Evolutionary conservation across 2,888 invertebrate species (phyloP).

Genomic region (Trimorus sp.): DNA sequence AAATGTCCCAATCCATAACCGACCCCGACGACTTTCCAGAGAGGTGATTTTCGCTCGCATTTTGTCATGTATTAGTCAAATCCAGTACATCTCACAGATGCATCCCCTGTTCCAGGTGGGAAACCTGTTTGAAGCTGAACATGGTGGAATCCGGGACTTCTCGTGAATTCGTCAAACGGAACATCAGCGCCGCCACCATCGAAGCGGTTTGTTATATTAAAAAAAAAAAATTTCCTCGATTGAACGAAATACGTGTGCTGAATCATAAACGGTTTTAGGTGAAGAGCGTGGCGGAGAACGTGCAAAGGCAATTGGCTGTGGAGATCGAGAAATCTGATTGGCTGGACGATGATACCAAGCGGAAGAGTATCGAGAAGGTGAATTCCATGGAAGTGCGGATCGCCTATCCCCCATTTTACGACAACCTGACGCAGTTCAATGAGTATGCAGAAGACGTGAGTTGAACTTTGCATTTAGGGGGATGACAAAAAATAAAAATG

Average conservation of each 20-base stretch:
- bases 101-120: conserved; percentile 38
- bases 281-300: conserved; percentile 43
- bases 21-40: conserved; percentile 19
- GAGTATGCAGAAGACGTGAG: conserved; percentile 52
- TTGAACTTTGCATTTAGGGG: conserved; percentile 20
- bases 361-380: conserved; percentile 50
- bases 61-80: neutral
- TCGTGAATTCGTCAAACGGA: conserved; percentile 49
- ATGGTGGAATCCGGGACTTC: conserved; percentile 48
- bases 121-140: conserved; percentile 47
- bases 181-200: conserved; percentile 18
- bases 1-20: neutral
- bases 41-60: conserved; percentile 23
- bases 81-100: neutral
- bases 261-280: conserved; percentile 23
- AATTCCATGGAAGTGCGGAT: conserved; percentile 49
- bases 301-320: conserved; percentile 48
- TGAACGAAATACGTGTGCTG: neutral
- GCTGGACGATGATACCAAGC: conserved; percentile 48
- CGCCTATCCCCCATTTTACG: conserved; percentile 46
- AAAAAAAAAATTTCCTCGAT: too few relatives aligned
- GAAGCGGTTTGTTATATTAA: too few relatives aligned
- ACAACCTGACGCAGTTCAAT: conserved; percentile 39
- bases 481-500: too few relatives aligned
- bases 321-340: conserved; percentile 56